Conservation (phyloP, 2,888 invertebrate species). For the Charanyca ferruginea region DNA sequence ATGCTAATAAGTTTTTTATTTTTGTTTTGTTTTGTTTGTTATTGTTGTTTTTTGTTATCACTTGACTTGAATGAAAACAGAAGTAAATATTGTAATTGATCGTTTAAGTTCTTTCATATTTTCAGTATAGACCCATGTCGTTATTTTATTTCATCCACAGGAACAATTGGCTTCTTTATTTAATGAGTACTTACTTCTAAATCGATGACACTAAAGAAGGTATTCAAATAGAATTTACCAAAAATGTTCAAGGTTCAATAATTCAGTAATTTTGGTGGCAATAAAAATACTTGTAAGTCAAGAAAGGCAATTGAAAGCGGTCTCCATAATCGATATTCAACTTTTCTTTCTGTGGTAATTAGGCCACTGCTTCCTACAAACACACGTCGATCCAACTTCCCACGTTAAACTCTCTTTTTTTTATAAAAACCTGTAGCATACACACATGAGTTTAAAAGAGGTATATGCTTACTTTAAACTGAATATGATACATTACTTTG, state of each 20-base stretch:
- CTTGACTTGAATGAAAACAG: background rate
- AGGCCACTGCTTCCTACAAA: slow-evolving; percentile 48
- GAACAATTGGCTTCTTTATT: too few species aligned
- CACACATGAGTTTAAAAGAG: background rate
- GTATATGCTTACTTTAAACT: too few species aligned
- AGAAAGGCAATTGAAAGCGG: slow-evolving; percentile 40
- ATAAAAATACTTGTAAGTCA: slow-evolving; percentile 37
- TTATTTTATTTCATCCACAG: too few species aligned
- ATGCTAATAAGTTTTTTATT: too few species aligned
- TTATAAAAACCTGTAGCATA: background rate
- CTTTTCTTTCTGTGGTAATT: slow-evolving; percentile 48
- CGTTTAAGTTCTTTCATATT: background rate
- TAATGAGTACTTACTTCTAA: background rate
- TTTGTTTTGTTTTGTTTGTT: too few species aligned
- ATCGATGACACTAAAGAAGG: background rate
- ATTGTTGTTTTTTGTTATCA: too few species aligned
- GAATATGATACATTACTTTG: too few species aligned
- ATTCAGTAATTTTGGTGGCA: slow-evolving; percentile 16
- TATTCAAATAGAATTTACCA: background rate
- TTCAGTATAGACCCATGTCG: too few species aligned
- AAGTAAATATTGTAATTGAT: too few species aligned
- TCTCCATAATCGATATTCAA: slow-evolving; percentile 44
- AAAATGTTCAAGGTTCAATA: background rate
- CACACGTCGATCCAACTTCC: slow-evolving; percentile 33
- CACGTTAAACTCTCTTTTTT: slow-evolving; percentile 48